Conservation (phyloP, 2,888 invertebrate species). For the Orthonevra nobilis region DNA sequence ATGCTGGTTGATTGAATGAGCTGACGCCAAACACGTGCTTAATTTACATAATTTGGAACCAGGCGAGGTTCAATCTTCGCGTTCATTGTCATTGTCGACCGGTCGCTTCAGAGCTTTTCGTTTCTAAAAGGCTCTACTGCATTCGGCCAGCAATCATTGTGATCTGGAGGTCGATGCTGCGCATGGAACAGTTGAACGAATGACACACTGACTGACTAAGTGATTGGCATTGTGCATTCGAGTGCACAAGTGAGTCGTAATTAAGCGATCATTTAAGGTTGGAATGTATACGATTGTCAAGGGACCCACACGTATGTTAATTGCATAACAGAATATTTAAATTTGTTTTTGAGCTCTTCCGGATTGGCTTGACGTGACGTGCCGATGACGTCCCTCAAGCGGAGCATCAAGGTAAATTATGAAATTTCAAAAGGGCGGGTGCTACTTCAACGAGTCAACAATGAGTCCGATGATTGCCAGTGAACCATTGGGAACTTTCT, state of each 20-base stretch:
- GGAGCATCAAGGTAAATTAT: slow-evolving; percentile 16
- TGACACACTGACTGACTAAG: slow-evolving; percentile 20
- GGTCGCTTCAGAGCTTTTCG: slow-evolving; percentile 24
- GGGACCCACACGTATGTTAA: slow-evolving; percentile 60
- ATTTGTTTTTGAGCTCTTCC: slow-evolving; percentile 31
- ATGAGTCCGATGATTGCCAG: no score
- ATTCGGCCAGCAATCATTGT: slow-evolving; percentile 11
- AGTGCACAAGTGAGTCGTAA: slow-evolving; percentile 29
- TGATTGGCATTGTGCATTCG: slow-evolving; percentile 48
- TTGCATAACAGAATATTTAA: slow-evolving; percentile 42
- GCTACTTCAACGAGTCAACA: no score
- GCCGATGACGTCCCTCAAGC: slow-evolving; percentile 28
- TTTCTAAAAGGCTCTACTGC: not conserved
- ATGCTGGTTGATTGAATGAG: slow-evolving; percentile 40
- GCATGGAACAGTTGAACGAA: slow-evolving; percentile 8
- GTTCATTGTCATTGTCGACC: slow-evolving; percentile 61
- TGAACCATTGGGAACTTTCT: no score
- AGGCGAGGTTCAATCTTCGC: slow-evolving; percentile 37
- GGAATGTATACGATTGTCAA: slow-evolving; percentile 6
- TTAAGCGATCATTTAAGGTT: slow-evolving; percentile 32
- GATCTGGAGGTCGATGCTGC: slow-evolving; percentile 26
- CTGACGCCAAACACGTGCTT: slow-evolving; percentile 42
- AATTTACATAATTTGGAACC: slow-evolving; percentile 50
- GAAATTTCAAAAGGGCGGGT: not conserved
- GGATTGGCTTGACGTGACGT: slow-evolving; percentile 1